Conservation (phyloP, 2,113 vertebrate genomes). For the Pteronura brasiliensis region DNA sequence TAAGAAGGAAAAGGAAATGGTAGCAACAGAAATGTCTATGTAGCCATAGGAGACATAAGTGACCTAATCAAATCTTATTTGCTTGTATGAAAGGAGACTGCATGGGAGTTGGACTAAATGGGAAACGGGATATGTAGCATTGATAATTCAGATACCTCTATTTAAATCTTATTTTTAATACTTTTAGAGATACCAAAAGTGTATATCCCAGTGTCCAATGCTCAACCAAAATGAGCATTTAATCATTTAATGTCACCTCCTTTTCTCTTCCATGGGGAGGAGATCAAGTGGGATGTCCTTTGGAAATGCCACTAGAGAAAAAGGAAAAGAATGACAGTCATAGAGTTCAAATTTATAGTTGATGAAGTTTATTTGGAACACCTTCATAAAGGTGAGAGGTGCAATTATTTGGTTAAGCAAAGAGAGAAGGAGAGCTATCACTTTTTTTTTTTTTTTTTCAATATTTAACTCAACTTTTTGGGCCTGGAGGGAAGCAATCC, state of each 20-base stretch:
- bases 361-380: not conserved
- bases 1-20: not conserved
- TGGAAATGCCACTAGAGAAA: not conserved
- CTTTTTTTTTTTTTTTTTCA: not conserved
- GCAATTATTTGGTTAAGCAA: not conserved
- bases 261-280: not conserved
- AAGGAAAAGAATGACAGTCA: not conserved
- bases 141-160: not conserved
- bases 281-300: not conserved
- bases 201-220: not conserved
- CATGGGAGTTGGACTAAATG: not conserved
- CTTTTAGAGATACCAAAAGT: not conserved
- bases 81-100: not conserved
- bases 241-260: rapidly evolving
- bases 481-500: not conserved
- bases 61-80: not conserved
- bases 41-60: not conserved
- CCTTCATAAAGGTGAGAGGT: not conserved
- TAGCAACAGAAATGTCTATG: not conserved
- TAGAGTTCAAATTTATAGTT: not conserved
- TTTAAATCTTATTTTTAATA: not conserved
- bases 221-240: not conserved
- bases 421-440: not conserved
- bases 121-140: not conserved
- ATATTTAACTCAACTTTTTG: not conserved